Evolutionary conservation across 2,113 vertebrate genomes (phyloP), one percentile per base, ranked within the genome.

Genomic region (Salvelinus alpinus): DNA sequence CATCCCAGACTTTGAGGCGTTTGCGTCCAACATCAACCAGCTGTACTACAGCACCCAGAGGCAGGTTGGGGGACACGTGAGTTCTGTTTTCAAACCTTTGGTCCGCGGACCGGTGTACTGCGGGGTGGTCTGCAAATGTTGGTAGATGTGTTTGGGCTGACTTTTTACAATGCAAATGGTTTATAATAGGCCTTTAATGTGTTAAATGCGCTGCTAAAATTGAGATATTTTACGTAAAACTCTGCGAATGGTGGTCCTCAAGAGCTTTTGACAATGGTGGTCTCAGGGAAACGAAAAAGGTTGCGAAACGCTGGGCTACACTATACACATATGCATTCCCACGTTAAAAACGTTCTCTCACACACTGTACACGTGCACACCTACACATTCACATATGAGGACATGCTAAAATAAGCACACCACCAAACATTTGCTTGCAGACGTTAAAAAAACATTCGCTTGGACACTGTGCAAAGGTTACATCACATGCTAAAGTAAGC

Each of bases 1-100:
- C 84, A 95, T 97, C 87, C 96, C 96, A 18, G 91, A 96, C 80
- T 96, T 97, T 85, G 90, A 94, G 57, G 85, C 93, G 62, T 95
- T 97, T 80, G 87, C 91, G 0, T 83, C 87, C 74, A 91, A 94
- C 34, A 94, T 97, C 74, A 82, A 95, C 77, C 86, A 83, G 64
- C 91, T 97, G 76, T 95, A 94, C 78, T 89, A 94, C 48, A 88
- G 82, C 44, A 90, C 93, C 64, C 91, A 92, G 67, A 78, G 75
- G 22, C 92, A 91, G 85, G 88, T 92, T n/a, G 88, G 83, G 75
- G 95, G 95, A 84, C 91, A 94, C 73, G 95, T 96, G 72, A 91
- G 88, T 73, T 18, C 60, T 11, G 29, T 81, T 4, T 72, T 18
- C 20, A 48, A 44, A 44, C 2, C 38, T 44, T 9, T 3, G 38